Evolutionary conservation across 2,888 invertebrate species (phyloP).

Genomic region (Agonopterix subpropinquella): DNA sequence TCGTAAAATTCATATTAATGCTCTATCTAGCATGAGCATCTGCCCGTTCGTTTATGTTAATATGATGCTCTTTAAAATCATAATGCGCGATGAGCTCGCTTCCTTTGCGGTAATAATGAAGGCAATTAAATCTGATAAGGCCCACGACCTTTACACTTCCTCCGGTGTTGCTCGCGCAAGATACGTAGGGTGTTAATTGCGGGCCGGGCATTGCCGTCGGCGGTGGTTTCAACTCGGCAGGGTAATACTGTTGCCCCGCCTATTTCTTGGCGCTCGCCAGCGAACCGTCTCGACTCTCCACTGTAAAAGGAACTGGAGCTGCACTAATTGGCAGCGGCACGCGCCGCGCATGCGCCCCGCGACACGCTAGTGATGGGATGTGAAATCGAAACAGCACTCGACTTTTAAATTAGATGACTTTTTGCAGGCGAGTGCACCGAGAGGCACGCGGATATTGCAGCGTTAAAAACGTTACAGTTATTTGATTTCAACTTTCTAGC

Average conservation of each 20-base stretch:
- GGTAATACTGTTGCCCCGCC: constrained; percentile 44
- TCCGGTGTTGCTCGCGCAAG: constrained; percentile 37
- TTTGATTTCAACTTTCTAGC: constrained; percentile 26
- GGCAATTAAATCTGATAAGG: constrained; percentile 68
- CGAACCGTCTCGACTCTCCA: constrained; percentile 63
- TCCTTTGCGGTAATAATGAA: constrained; percentile 59
- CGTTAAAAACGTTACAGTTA: constrained; percentile 37
- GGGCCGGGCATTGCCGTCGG: constrained; percentile 19
- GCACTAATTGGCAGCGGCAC: constrained; percentile 72
- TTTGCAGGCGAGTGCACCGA: constrained; percentile 47
- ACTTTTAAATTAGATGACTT: constrained; percentile 58
- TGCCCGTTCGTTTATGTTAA: constrained; percentile 59
- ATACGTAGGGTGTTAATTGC: constrained; percentile 55
- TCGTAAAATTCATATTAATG: constrained; percentile 51
- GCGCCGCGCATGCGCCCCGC: constrained; percentile 35
- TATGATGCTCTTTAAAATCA: constrained; percentile 59
- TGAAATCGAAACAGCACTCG: constrained; percentile 59
- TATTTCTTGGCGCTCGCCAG: constrained; percentile 32
- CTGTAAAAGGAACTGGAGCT: constrained; percentile 69
- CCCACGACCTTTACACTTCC: constrained; percentile 70
- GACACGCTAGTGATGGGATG: constrained; percentile 65
- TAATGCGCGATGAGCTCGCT: constrained; percentile 58
- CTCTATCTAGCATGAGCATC: constrained; percentile 47
- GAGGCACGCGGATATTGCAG: constrained; percentile 43
- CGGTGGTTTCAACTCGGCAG: constrained; percentile 34